Evolutionary conservation across 2,797 vertebrate genomes (phyloP).

Genomic region (Eidolon dupreanum): DNA sequence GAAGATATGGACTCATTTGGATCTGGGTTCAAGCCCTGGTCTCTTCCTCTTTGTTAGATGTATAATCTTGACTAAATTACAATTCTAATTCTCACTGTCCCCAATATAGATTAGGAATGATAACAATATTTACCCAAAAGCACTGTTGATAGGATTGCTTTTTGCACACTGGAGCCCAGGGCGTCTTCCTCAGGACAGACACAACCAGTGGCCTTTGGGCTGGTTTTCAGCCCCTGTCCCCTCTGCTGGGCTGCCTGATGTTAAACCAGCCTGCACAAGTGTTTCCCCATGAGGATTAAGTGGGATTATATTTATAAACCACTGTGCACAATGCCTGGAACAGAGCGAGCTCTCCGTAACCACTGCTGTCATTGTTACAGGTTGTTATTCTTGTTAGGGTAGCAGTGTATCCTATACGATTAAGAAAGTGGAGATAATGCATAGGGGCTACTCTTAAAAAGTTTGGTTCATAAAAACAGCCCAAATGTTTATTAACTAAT

Average conservation of each 20-base stretch:
- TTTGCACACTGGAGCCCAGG: not conserved
- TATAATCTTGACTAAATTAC: not conserved
- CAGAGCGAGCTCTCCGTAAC: not conserved
- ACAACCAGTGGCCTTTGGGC: not conserved
- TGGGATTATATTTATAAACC: not conserved
- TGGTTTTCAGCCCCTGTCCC: not conserved
- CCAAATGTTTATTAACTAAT: not conserved
- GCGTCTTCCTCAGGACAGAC: not conserved
- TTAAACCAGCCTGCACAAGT: not conserved
- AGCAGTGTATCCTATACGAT: not conserved
- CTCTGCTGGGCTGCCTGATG: not conserved
- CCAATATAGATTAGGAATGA: not conserved
- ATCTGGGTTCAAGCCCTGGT: not conserved
- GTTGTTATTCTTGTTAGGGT: not conserved
- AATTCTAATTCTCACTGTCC: not conserved
- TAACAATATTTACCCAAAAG: not conserved
- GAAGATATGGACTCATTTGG: not conserved
- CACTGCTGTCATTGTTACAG: not conserved
- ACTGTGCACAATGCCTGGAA: not conserved
- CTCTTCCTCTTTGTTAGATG: not conserved
- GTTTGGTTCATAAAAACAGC: not conserved
- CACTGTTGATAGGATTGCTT: not conserved
- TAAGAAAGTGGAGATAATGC: not conserved
- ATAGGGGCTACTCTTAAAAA: not conserved
- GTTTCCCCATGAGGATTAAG: not conserved